phyloP scores from a whole-genome alignment of 1,140 invertebrate genomes.

The Drosophila varians region DNA sequence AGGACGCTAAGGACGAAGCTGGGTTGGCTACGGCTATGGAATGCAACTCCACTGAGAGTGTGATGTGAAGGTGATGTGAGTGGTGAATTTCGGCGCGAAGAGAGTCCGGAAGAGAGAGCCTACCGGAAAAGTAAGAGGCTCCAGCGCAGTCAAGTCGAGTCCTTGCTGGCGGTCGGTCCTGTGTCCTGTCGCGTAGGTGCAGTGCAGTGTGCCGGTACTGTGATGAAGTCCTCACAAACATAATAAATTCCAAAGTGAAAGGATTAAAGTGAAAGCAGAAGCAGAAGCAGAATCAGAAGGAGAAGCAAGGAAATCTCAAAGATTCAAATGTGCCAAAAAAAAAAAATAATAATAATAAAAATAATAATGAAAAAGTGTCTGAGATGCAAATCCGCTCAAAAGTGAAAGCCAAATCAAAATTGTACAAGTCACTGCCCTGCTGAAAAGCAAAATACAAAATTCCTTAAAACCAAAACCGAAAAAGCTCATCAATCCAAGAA shows the following conservation, averaged over 20 bases:
- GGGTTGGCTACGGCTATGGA: conserved; percentile 15
- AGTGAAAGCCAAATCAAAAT: conserved; percentile 46
- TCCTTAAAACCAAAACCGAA: conserved; percentile 2
- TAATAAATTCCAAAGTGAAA: conserved; percentile 40
- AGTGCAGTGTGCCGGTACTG: conserved; percentile 47
- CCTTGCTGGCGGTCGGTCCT: conserved; percentile 62
- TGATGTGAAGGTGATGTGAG: conserved; percentile 38
- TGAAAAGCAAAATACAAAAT: conserved; percentile 4
- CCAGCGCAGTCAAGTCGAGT: conserved; percentile 59
- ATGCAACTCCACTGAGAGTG: conserved; percentile 44
- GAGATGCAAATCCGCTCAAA: conserved; percentile 42
- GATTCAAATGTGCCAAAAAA: conserved; percentile 62
- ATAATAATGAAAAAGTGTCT: conserved; percentile 28
- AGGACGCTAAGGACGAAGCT: neutral
- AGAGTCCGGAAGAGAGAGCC: conserved; percentile 55
- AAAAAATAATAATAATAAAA: neutral
- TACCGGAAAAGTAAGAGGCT: conserved; percentile 24
- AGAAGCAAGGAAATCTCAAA: conserved; percentile 6
- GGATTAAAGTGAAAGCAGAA: neutral
- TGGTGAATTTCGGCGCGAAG: conserved; percentile 66
- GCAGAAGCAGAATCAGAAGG: neutral
- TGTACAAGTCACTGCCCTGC: conserved; percentile 33
- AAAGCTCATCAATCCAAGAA: conserved; percentile 17
- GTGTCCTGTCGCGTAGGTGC: conserved; percentile 48
- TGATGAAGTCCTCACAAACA: conserved; percentile 36